Percentiles rank a stretch among this genome's conserved stretches.
These are phyloP conservation scores for Coreoperca whiteheadi DNA, from an alignment of 2,113 vertebrate genomes.

Conservation along the genomic window DNA sequence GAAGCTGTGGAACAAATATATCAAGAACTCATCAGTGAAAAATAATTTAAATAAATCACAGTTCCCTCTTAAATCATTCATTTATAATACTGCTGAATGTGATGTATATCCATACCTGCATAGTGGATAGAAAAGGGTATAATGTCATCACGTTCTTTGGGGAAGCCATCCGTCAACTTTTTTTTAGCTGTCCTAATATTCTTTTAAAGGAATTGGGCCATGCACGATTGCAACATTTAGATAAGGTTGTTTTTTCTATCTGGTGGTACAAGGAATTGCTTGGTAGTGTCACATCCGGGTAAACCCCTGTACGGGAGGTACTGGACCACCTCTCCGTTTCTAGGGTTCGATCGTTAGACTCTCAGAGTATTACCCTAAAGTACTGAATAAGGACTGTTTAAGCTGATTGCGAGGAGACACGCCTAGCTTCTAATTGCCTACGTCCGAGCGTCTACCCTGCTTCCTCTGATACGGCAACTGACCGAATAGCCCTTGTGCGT, in stretches of 20 bases:
- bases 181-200: background rate
- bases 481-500: no score
- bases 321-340: no score
- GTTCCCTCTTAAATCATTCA: background rate
- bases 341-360: no score
- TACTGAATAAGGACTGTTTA: no score
- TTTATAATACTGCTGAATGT: background rate
- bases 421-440: no score
- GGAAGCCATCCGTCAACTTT: background rate
- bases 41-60: background rate
- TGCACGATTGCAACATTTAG: background rate
- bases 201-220: background rate
- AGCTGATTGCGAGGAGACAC: no score
- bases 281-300: no score
- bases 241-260: background rate
- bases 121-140: background rate
- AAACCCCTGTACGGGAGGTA: no score
- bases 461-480: no score
- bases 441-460: no score
- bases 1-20: background rate
- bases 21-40: slow-evolving; percentile 2
- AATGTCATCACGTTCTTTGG: no score
- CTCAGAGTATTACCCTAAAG: no score
- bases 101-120: background rate
- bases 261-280: background rate